These are phyloP conservation scores for Pachyuromys duprasi DNA, from an alignment of 2,797 vertebrate species.

Conservation along the genomic window DNA sequence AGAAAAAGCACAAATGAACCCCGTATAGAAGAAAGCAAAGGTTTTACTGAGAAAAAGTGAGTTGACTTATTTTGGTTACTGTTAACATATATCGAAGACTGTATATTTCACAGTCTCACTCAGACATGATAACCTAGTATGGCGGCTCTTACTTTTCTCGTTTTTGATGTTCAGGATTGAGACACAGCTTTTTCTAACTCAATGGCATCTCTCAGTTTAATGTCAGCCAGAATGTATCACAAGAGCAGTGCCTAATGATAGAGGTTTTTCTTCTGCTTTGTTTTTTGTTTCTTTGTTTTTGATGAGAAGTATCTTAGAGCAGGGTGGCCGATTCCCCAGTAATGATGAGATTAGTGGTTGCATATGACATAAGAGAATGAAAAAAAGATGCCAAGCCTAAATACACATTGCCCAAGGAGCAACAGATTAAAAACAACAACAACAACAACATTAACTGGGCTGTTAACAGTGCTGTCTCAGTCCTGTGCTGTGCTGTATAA, in stretches of 20 bases:
- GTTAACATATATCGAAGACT: neutral
- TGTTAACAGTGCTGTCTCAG: too few relatives aligned
- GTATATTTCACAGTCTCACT: neutral
- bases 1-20: neutral
- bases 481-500: too few relatives aligned
- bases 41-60: neutral
- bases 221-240: neutral
- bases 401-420: too few relatives aligned
- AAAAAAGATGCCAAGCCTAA: too few relatives aligned
- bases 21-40: neutral
- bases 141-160: neutral
- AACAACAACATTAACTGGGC: neutral
- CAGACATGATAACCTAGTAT: neutral
- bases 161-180: neutral
- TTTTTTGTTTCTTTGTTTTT: too few relatives aligned
- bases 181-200: neutral
- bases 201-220: neutral
- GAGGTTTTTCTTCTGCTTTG: too few relatives aligned
- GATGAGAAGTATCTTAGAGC: too few relatives aligned
- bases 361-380: too few relatives aligned
- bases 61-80: neutral
- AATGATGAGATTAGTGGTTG: too few relatives aligned
- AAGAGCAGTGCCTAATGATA: neutral
- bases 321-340: too few relatives aligned
- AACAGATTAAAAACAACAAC: too few relatives aligned